Percentiles rank a stretch among this genome's conserved stretches.
Evolutionary conservation across 2,113 vertebrate genomes (phyloP).

Genomic region (Peucedramus taeniatus): DNA sequence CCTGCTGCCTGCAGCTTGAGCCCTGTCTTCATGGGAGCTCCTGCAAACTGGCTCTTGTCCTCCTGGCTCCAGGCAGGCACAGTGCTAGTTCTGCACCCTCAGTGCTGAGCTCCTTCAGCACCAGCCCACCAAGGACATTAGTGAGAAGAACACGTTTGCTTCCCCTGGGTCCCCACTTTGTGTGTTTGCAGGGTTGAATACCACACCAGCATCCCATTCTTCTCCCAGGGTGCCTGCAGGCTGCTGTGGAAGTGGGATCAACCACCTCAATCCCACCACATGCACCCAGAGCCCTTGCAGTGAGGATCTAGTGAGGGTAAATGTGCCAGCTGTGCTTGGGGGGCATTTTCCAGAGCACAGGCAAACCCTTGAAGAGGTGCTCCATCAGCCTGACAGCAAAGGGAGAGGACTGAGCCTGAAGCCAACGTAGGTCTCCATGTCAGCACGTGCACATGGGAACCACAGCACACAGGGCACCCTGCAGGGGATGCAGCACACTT

Average conservation of each 20-base stretch:
- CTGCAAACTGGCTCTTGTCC: neutral
- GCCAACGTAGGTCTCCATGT: neutral
- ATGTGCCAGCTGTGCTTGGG: accelerated
- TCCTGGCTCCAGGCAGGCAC: neutral
- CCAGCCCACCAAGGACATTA: accelerated
- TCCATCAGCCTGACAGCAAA: neutral
- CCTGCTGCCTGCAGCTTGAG: neutral
- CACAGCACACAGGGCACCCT: accelerated
- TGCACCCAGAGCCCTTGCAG: neutral
- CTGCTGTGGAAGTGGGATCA: neutral
- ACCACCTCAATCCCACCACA: neutral
- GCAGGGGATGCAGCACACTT: neutral
- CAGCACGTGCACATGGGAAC: neutral
- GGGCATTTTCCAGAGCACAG: neutral
- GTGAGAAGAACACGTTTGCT: neutral
- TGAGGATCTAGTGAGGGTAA: neutral
- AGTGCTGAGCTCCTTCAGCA: neutral
- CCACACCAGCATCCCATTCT: neutral
- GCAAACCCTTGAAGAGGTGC: neutral
- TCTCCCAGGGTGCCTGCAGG: neutral
- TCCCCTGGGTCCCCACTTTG: neutral
- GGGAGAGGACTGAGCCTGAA: neutral
- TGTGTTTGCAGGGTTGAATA: no score
- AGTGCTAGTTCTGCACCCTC: neutral
- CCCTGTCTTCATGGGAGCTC: neutral